Conservation (phyloP, 2,113 vertebrate species). For the Cynopterus brachyotis region DNA sequence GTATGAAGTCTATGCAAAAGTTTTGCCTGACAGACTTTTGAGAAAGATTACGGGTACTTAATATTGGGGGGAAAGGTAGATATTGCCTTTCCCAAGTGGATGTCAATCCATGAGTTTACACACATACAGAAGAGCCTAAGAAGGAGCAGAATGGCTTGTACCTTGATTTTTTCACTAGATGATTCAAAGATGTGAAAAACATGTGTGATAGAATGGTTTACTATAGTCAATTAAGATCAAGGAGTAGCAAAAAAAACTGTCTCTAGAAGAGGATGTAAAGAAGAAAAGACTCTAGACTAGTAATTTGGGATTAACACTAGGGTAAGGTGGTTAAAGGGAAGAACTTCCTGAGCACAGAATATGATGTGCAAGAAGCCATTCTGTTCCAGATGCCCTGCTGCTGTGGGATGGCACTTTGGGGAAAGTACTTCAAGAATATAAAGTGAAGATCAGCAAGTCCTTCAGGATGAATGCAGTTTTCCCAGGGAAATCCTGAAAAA, state of each 20-base stretch:
- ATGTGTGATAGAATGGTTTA: not conserved
- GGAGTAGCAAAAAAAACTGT: not conserved
- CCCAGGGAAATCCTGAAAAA: not conserved
- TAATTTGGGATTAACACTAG: not conserved
- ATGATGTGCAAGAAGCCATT: not conserved
- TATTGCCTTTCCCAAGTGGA: not conserved
- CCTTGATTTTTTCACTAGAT: not conserved
- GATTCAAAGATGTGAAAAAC: not conserved
- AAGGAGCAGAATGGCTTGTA: not conserved
- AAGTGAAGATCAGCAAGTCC: not conserved
- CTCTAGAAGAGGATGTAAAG: not conserved
- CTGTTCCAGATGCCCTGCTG: not conserved
- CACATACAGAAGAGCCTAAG: not conserved
- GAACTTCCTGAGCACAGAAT: not conserved
- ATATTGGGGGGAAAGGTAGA: not conserved
- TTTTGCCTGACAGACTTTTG: not conserved
- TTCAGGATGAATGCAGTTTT: not conserved
- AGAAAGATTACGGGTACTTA: not conserved
- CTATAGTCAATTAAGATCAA: not conserved
- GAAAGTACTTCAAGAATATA: not conserved
- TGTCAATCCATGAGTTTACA: not conserved
- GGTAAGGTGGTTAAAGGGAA: not conserved
- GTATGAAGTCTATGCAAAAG: not conserved
- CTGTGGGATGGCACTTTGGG: accelerated
- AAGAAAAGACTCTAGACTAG: not conserved